phyloP scores from a whole-genome alignment of 2,797 vertebrate genomes.

The Schizopygopsis malacanthus region DNA sequence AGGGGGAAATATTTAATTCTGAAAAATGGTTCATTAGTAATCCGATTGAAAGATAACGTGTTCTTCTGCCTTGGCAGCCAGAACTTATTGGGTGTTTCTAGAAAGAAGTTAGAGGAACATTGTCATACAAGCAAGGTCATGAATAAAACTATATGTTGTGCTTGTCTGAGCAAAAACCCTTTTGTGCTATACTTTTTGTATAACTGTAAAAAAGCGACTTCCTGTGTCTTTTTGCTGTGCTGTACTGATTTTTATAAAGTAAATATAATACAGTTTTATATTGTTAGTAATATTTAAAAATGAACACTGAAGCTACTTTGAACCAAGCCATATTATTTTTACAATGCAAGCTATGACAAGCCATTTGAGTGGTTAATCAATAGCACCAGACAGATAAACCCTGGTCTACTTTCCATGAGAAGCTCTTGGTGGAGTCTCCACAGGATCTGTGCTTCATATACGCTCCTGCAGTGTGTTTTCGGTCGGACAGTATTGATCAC shows the following conservation, averaged over 20 bases:
- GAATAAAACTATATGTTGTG: background rate
- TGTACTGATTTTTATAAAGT: too few species aligned
- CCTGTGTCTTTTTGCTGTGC: too few species aligned
- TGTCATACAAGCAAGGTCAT: conserved; percentile 11
- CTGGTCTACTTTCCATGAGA: conserved; percentile 43
- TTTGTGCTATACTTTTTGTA: too few species aligned
- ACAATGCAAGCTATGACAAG: too few species aligned
- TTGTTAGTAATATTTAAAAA: too few species aligned
- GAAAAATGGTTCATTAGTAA: conserved; percentile 49
- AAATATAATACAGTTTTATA: too few species aligned
- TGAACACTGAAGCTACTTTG: too few species aligned
- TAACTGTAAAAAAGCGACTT: too few species aligned
- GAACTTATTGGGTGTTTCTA: conserved; percentile 11
- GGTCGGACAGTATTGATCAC: conserved; percentile 53
- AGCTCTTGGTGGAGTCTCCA: background rate
- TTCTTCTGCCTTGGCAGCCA: conserved; percentile 38
- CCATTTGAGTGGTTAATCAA: conserved; percentile 36
- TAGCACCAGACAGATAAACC: conserved; percentile 42
- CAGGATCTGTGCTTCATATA: conserved; percentile 59
- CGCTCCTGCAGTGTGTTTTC: conserved; percentile 52
- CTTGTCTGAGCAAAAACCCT: background rate
- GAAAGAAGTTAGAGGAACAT: background rate
- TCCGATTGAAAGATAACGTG: conserved; percentile 44
- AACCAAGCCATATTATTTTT: too few species aligned
- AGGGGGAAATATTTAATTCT: conserved; percentile 48